Evolutionary conservation across 1,140 invertebrate genomes (phyloP).

Genomic region (Pygmarrhopalites habei): DNA sequence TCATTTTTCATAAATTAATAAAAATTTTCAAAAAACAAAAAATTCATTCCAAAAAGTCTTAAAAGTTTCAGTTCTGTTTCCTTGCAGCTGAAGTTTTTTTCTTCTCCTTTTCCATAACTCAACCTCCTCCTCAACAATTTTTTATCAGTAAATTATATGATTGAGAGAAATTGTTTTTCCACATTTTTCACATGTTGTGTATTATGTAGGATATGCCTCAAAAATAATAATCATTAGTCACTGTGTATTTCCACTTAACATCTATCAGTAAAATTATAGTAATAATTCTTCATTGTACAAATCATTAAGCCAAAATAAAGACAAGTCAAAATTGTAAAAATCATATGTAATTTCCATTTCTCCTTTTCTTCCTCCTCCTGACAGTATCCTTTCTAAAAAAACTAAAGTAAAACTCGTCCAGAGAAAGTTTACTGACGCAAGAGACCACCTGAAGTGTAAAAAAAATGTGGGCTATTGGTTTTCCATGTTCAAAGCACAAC

Average conservation of each 20-base stretch:
- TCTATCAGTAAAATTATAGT: not conserved
- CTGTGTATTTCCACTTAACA: not conserved
- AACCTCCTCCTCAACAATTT: not conserved
- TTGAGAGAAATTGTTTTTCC: not conserved
- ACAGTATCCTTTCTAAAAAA: no score
- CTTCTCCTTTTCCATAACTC: not conserved
- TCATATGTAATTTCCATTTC: no score
- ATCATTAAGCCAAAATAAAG: no score
- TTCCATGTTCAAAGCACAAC: not conserved
- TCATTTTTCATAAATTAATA: not conserved
- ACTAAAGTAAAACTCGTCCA: no score
- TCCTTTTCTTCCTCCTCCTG: no score
- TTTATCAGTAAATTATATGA: not conserved
- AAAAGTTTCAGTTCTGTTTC: slow-evolving; percentile 11
- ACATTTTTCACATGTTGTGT: not conserved
- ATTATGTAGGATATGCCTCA: not conserved
- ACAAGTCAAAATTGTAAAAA: no score
- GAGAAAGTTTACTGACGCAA: no score
- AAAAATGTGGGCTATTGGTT: not conserved
- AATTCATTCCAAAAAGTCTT: no score
- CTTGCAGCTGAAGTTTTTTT: not conserved
- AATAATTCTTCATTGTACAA: no score
- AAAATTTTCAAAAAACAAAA: not conserved
- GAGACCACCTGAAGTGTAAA: no score
- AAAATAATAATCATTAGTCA: not conserved